phyloP scores from a whole-genome alignment of 1,140 invertebrate species.

The Drosophila tsacasi region DNA sequence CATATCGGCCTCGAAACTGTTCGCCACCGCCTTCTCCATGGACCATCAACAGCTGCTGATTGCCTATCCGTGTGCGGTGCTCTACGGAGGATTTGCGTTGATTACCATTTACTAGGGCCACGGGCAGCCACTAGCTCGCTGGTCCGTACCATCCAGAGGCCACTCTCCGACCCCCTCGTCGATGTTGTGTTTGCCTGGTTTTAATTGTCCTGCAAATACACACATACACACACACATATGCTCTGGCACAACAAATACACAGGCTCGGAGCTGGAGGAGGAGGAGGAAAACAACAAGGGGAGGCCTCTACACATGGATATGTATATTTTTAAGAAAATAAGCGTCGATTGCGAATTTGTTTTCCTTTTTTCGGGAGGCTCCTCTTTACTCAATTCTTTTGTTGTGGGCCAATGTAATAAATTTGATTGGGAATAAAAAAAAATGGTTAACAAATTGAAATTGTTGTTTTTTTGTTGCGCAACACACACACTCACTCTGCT shows the following conservation, averaged over 20 bases:
- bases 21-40: conserved; percentile 90
- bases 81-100: conserved; percentile 94
- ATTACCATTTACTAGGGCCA: conserved; percentile 89
- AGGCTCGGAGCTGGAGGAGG: conserved; percentile 7
- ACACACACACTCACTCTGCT: neutral
- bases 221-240: conserved; percentile 7
- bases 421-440: conserved; percentile 75
- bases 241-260: conserved; percentile 38
- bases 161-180: neutral
- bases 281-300: conserved; percentile 14
- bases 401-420: conserved; percentile 70
- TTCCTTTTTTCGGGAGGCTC: conserved; percentile 20
- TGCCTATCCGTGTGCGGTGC: conserved; percentile 93
- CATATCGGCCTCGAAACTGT: conserved; percentile 93
- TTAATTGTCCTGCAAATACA: conserved; percentile 70
- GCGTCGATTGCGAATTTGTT: conserved; percentile 74
- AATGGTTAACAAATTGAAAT: conserved; percentile 78
- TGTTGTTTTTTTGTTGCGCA: conserved; percentile 46
- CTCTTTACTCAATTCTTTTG: conserved; percentile 30
- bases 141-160: conserved; percentile 14
- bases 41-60: conserved; percentile 94
- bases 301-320: conserved; percentile 28
- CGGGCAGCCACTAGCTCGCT: conserved; percentile 34
- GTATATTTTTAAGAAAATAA: conserved; percentile 77
- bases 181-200: conserved; percentile 57